A percentile compares a stretch with the other conserved stretches of the same genome.
Evolutionary conservation across 2,113 vertebrate genomes (phyloP).

Genomic region (Pelodiscus sinensis): DNA sequence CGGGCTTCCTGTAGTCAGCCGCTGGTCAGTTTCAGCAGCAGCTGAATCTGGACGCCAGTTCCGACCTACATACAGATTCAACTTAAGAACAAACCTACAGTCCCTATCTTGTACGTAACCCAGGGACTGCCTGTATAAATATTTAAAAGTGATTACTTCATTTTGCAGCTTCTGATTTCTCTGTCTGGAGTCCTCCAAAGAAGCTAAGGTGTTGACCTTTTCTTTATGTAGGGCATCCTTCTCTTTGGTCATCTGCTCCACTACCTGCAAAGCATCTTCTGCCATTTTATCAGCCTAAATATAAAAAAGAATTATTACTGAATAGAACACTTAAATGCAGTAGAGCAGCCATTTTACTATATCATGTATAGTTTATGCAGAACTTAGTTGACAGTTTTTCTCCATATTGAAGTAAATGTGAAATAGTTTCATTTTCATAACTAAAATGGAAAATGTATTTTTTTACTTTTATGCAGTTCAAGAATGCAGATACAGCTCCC

Average conservation of each 20-base stretch:
- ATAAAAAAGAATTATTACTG: not conserved
- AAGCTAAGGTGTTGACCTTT: conserved; percentile 79
- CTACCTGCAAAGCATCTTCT: conserved; percentile 82
- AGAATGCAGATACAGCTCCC: too few relatives aligned
- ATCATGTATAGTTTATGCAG: conserved; percentile 8
- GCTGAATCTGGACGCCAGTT: too few relatives aligned
- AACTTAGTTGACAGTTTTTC: not conserved
- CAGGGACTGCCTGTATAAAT: too few relatives aligned
- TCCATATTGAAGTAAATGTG: not conserved
- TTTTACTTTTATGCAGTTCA: too few relatives aligned
- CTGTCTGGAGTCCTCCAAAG: conserved; percentile 80
- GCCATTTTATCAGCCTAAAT: conserved; percentile 82
- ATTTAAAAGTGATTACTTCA: conserved; percentile 82
- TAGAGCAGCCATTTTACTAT: too few relatives aligned
- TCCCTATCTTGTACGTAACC: too few relatives aligned
- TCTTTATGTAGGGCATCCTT: conserved; percentile 79
- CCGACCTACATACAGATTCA: too few relatives aligned
- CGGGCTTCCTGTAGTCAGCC: too few relatives aligned
- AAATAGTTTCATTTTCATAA: not conserved
- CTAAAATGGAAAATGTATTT: not conserved
- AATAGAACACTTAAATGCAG: not conserved
- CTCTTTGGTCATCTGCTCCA: conserved; percentile 86
- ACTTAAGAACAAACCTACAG: too few relatives aligned
- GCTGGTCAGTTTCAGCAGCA: too few relatives aligned
- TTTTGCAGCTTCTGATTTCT: conserved; percentile 84